Conservation (phyloP, 1,140 invertebrate species). For the Neodiprion pinetum region DNA sequence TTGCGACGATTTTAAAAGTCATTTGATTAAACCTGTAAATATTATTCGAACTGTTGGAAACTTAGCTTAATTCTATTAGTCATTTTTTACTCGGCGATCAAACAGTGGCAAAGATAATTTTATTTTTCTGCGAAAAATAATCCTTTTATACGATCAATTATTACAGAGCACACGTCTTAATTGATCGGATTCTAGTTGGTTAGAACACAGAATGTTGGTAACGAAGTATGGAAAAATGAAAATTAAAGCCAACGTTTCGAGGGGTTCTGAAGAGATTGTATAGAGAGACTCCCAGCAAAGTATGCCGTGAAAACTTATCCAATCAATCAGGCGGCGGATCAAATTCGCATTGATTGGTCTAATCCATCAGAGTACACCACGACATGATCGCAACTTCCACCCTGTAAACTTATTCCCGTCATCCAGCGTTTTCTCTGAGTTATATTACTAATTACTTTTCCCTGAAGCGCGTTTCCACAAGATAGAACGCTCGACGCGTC, state of each 20-base stretch:
- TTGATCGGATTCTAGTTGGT: neutral
- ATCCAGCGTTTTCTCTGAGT: constrained; percentile 23
- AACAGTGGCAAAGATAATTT: neutral
- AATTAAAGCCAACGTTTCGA: neutral
- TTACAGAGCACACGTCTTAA: too few relatives aligned
- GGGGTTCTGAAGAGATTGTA: neutral
- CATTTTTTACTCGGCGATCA: too few relatives aligned
- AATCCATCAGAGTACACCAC: constrained; percentile 36
- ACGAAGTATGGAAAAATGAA: too few relatives aligned
- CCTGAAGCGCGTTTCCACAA: constrained; percentile 10
- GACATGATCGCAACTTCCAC: constrained; percentile 23
- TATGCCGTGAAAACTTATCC: constrained; percentile 34
- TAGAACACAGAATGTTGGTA: neutral
- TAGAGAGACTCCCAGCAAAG: neutral
- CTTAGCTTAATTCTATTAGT: too few relatives aligned
- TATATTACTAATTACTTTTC: constrained; percentile 43
- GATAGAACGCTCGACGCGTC: neutral
- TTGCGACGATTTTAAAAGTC: too few relatives aligned
- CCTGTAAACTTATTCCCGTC: constrained; percentile 25
- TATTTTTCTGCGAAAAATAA: neutral
- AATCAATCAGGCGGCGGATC: constrained; percentile 41
- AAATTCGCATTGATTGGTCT: constrained; percentile 34
- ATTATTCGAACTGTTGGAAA: too few relatives aligned
- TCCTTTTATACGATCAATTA: too few relatives aligned
- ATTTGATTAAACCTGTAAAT: too few relatives aligned